phyloP scores from a whole-genome alignment of 2,888 invertebrate species.

The Gastrophysa polygoni region DNA sequence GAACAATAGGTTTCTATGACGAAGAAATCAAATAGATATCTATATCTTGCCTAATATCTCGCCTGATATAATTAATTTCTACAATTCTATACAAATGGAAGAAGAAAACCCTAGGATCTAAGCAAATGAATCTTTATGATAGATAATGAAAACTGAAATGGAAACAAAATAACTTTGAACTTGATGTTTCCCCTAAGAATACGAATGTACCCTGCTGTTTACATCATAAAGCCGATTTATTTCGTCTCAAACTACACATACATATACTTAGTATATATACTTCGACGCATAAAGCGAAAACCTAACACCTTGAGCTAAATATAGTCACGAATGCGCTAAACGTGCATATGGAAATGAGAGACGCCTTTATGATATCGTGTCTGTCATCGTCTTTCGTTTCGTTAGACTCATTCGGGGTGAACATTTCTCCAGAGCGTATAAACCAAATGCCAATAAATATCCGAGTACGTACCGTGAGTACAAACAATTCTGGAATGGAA shows the following conservation, averaged over 20 bases:
- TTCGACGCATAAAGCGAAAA: not conserved
- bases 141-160: not conserved
- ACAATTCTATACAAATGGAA: too few relatives aligned
- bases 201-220: not conserved
- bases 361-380: conserved; percentile 22
- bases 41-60: too few relatives aligned
- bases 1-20: too few relatives aligned
- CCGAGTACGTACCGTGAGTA: too few relatives aligned
- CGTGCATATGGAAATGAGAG: conserved; percentile 22
- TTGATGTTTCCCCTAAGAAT: not conserved
- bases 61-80: too few relatives aligned
- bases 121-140: not conserved
- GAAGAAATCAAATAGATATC: too few relatives aligned
- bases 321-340: conserved; percentile 25
- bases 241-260: not conserved
- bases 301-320: conserved; percentile 28
- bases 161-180: not conserved
- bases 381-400: conserved; percentile 21
- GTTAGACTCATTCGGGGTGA: not conserved
- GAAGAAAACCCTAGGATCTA: not conserved
- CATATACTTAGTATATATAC: too few relatives aligned
- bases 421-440: not conserved
- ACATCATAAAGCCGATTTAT: not conserved
- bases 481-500: too few relatives aligned
- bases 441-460: too few relatives aligned